phyloP scores from a whole-genome alignment of 1,140 invertebrate genomes.

The Aphaenogaster rudis region DNA sequence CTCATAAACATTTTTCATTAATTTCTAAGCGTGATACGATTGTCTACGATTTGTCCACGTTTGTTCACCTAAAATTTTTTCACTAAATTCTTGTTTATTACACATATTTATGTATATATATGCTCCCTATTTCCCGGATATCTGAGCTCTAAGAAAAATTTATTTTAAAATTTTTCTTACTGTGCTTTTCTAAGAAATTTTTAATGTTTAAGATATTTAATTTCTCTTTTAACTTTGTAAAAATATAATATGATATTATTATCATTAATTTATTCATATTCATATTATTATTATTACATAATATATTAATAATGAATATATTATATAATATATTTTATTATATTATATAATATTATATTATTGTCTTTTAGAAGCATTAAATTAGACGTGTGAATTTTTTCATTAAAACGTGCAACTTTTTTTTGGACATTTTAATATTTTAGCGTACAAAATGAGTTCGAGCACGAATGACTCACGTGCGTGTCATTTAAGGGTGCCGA shows the following conservation, averaged over 20 bases:
- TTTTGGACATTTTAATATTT: not conserved
- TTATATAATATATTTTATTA: too few relatives aligned
- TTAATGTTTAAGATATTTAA: not conserved
- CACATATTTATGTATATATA: too few relatives aligned
- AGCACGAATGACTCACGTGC: not conserved
- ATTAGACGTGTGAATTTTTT: not conserved
- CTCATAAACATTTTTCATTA: too few relatives aligned
- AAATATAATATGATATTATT: not conserved
- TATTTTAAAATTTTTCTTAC: not conserved
- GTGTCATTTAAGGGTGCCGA: slow-evolving; percentile 1
- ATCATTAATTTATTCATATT: too few relatives aligned
- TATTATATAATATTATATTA: too few relatives aligned
- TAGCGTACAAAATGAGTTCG: not conserved
- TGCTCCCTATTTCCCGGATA: too few relatives aligned
- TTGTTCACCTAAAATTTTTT: too few relatives aligned
- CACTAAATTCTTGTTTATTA: too few relatives aligned
- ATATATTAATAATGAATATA: too few relatives aligned
- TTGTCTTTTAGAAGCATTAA: not conserved
- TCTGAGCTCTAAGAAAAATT: not conserved
- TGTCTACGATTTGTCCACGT: too few relatives aligned
- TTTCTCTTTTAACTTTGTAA: not conserved
- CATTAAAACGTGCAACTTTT: not conserved
- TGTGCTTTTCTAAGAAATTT: not conserved
- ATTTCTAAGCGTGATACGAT: too few relatives aligned
- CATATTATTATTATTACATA: too few relatives aligned